Percentiles rank a stretch among this genome's conserved stretches.
Evolutionary conservation across 2,113 vertebrate species (phyloP).

Genomic region (Ifrita kowaldi): DNA sequence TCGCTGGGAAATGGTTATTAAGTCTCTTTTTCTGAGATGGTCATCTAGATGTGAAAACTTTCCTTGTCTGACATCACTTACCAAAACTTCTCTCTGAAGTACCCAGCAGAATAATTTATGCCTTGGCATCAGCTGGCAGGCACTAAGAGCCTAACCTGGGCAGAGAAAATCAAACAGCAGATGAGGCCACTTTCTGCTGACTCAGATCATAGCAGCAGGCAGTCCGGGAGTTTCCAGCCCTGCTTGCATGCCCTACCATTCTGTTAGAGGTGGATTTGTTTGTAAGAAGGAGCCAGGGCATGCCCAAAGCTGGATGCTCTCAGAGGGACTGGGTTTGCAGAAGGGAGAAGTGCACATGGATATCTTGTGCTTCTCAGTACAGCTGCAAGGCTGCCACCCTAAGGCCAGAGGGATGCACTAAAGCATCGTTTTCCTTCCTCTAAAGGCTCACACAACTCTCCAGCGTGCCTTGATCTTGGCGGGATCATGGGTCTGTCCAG

Average conservation of each 20-base stretch:
- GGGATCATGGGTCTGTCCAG: background rate
- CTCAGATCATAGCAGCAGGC: background rate
- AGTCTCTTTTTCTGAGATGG: background rate
- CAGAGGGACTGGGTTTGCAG: background rate
- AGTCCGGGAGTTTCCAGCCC: background rate
- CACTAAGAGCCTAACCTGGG: background rate
- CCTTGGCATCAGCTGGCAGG: background rate
- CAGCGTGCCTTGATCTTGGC: background rate
- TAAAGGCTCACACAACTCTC: background rate
- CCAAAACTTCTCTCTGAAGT: background rate
- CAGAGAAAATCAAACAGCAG: background rate
- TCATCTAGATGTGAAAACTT: background rate
- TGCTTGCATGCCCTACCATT: background rate
- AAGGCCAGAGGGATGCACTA: slow-evolving; percentile 25
- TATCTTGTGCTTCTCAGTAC: background rate
- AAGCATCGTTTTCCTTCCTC: background rate
- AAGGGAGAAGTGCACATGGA: background rate
- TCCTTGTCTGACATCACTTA: background rate
- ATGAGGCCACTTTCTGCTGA: background rate
- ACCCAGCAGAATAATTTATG: background rate
- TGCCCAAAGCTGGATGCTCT: background rate
- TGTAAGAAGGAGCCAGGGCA: background rate
- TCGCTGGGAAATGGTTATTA: background rate
- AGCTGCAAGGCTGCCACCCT: slow-evolving; percentile 58
- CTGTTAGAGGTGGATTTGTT: background rate